Evolutionary conservation across 2,888 invertebrate species (phyloP), one percentile per base, ranked within the genome.

Genomic region (Chymomyza procnemis): DNA sequence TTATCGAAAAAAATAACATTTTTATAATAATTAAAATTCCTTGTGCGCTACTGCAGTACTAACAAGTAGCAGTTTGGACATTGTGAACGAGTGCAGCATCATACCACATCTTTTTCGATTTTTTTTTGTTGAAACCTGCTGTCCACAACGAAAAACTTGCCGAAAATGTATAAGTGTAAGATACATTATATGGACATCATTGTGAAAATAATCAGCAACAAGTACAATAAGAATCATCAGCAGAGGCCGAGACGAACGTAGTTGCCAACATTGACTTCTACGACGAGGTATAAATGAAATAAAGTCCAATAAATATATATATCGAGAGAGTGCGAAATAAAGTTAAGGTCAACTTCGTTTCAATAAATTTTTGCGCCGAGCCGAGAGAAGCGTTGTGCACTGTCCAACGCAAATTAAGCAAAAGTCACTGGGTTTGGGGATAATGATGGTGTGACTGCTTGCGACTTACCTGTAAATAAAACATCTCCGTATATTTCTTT

Each of bases 301-400:
- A 9, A 50, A 50, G 18, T n/a, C 8, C 16, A 50, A 50, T n/a
- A 18, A 50, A 50, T 16, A 6, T 14, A 47, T 6, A 47, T 14
- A 16, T 16, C 54, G 14, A 54, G 54, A 69, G 71, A 73, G 69
- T 76, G 79, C 74, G 73, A 74, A 78, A 75, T 85, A 85, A 87
- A 87, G 83, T 80, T 82, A 87, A 84, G 84, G 84, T 84, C 83
- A 84, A 80, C 84, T 85, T 85, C 85, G 85, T 85, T 80, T 78
- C 83, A 82, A 82, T 81, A 81, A 81, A 81, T 84, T 81, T 86
- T 54, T 54, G 54, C 21, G 34, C 46, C 4, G 46, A 8, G 34
- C 30, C 41, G 46, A 22, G 47, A 60, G 60, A 21, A 55, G 16
- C 61, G 55, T 48, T 66, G 66, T 22, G 67, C 59, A 66, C 70